Percentiles rank a stretch among this genome's conserved stretches.
Conservation (phyloP, 1,140 invertebrate genomes). For the Monomorium pharaonis region DNA sequence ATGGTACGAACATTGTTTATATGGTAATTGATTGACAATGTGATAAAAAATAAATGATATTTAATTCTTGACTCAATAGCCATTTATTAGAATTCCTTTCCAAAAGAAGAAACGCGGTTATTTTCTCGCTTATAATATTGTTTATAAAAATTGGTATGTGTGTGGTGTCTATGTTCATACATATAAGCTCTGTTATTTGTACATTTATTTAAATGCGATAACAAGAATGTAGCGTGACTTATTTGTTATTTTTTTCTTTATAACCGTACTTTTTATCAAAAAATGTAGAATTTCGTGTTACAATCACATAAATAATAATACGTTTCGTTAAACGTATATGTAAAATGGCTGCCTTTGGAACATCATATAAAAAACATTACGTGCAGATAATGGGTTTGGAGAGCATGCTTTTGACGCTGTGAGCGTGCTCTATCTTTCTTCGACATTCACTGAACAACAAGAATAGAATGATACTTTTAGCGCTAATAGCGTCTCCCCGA, state of each 20-base stretch:
- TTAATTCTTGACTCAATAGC: slow-evolving; percentile 52
- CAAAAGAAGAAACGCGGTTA: background rate
- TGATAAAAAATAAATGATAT: slow-evolving; percentile 55
- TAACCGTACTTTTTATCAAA: background rate
- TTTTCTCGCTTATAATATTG: background rate
- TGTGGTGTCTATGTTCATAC: slow-evolving; percentile 38
- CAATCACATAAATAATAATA: slow-evolving; percentile 37
- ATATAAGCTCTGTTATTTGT: slow-evolving; percentile 62
- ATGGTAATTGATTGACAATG: slow-evolving; percentile 39
- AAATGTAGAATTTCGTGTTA: background rate
- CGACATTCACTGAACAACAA: too few species aligned
- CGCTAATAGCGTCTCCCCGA: too few species aligned
- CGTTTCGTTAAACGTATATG: slow-evolving; percentile 1
- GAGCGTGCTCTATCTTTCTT: too few species aligned
- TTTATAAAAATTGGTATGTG: slow-evolving; percentile 53
- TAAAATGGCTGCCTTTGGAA: slow-evolving; percentile 34
- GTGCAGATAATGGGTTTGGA: too few species aligned
- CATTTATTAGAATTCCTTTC: slow-evolving; percentile 61
- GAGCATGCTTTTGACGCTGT: too few species aligned
- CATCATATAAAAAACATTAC: background rate
- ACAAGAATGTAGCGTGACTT: slow-evolving; percentile 60
- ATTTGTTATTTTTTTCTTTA: slow-evolving; percentile 27
- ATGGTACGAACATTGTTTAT: slow-evolving; percentile 49
- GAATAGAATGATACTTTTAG: too few species aligned
- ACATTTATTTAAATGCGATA: slow-evolving; percentile 69